A percentile compares a stretch with the other conserved stretches of the same genome.
Evolutionary conservation across 2,113 vertebrate species (phyloP).

Genomic region (Phalacrocorax pelagicus): DNA sequence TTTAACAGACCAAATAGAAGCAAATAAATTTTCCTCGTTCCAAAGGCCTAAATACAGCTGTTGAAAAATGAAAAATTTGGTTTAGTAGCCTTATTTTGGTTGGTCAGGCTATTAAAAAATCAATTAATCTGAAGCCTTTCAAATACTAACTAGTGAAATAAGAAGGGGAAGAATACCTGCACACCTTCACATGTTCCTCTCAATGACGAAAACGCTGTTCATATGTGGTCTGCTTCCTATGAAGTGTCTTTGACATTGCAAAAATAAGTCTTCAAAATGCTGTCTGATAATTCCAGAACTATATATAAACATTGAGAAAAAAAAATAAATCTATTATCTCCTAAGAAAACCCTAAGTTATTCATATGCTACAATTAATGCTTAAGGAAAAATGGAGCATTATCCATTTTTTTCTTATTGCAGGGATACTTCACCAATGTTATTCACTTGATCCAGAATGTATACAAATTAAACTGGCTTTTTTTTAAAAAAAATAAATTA

Average conservation of each 20-base stretch:
- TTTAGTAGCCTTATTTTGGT: background rate
- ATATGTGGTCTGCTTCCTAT: background rate
- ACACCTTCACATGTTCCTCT: background rate
- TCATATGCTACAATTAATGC: background rate
- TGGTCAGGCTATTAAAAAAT: background rate
- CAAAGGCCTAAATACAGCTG: background rate
- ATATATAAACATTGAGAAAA: background rate
- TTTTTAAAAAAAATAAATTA: background rate
- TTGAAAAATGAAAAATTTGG: background rate
- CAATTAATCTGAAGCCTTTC: background rate
- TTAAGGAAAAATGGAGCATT: background rate
- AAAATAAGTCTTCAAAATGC: background rate
- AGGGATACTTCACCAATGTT: background rate
- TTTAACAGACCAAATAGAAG: background rate
- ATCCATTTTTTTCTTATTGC: background rate
- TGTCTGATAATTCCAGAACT: background rate
- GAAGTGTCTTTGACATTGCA: background rate
- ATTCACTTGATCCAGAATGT: background rate
- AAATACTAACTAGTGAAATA: background rate
- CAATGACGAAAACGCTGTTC: background rate
- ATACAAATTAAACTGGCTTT: background rate
- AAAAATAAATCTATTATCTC: background rate
- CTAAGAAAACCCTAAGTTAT: background rate
- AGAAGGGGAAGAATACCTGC: background rate
- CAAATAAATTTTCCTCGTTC: background rate